Conservation (phyloP, 2,113 vertebrate genomes). For the Madoqua kirkii region DNA sequence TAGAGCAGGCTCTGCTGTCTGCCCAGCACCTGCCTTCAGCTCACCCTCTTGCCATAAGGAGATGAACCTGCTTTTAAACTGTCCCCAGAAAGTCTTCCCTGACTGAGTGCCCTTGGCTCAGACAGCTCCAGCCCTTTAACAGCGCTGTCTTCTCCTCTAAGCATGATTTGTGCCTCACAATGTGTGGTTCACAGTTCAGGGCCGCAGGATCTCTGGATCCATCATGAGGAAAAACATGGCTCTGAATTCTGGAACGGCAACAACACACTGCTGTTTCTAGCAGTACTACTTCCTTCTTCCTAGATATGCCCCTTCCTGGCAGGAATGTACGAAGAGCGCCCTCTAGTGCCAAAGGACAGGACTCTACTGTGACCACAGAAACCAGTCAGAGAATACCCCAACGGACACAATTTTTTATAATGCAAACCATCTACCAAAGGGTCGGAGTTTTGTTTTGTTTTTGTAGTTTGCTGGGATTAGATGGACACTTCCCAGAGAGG, state of each 20-base stretch:
- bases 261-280: neutral
- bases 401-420: neutral
- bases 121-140: neutral
- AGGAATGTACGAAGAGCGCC: neutral
- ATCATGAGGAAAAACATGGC: fast-evolving
- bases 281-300: conserved; percentile 53
- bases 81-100: neutral
- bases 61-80: neutral
- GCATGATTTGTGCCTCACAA: neutral
- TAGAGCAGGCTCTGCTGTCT: fast-evolving
- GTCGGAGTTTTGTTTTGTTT: neutral
- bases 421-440: neutral
- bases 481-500: neutral
- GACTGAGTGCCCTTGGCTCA: neutral
- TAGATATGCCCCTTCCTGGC: neutral
- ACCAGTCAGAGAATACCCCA: neutral
- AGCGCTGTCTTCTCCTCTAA: neutral
- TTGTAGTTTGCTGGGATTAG: too few relatives aligned
- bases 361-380: neutral
- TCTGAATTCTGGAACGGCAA: neutral
- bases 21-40: neutral
- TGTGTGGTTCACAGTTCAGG: neutral
- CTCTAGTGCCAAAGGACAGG: neutral
- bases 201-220: neutral
- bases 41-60: neutral